Base-by-base conservation (phyloP, 2,797 vertebrate genomes). In the Esox masquinongy region DNA sequence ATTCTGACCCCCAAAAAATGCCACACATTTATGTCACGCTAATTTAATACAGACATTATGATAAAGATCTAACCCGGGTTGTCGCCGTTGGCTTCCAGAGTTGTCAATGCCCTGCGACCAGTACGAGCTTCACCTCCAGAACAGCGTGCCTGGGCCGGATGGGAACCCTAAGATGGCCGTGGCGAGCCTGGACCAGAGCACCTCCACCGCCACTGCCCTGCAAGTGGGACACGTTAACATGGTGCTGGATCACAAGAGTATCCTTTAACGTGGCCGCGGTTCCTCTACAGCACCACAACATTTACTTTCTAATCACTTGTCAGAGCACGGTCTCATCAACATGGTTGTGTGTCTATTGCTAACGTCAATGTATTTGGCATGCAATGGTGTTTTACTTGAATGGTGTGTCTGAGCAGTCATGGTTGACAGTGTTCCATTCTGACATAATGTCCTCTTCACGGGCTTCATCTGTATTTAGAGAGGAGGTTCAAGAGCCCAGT, bases 71-170 rank as follows among this genome's bases (percentile, higher is more conserved):
- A 34, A 67, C 64, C 64, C 64, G 29, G 31, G 68, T 66, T 26
- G 2, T 43, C 12, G 12, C 12, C 43, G 67, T 43, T 74, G 11
- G 24, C 3, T 43, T 75, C 0, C 93, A 99, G 98, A 97, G 73
- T 90, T 99, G 67, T 78, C 80, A 0, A 99, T 99, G 98, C 97
- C 98, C 0, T 98, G 96, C 2, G 97, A 99, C 56, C 97, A 98
- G 87, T 99, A 99, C 0, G 93, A 96, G 70, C 93, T 99, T 67
- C 95, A 97, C 86, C 95, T 99, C 43, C 95, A 96, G 87, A 96
- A 97, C 90, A 89, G 90, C 59, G 36, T 93, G 26, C 82, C 89
- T 0, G 82, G 83, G 50, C 83, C 91, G 0, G 81, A 91, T 53
- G 95, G 94, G 84, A 89, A 94, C 79, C 51, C 79, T 0, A 74